A percentile compares a stretch with the other conserved stretches of the same genome.
These are phyloP conservation scores for Hypena proboscidalis DNA, from an alignment of 2,888 invertebrate genomes.

Conservation along the genomic window DNA sequence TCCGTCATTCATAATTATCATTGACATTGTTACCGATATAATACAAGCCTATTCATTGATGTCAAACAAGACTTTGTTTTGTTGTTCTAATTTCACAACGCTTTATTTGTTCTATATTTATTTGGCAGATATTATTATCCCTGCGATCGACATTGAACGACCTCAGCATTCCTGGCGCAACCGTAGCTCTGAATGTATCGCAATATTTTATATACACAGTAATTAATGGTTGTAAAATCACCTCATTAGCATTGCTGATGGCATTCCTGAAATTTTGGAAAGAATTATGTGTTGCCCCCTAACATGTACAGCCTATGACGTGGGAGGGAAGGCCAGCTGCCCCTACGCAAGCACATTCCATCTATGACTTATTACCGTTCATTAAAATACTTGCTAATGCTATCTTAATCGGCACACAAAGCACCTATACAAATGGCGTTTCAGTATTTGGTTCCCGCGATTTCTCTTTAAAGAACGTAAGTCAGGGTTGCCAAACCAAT, in stretches of 20 bases:
- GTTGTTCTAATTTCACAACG: slow-evolving; percentile 1
- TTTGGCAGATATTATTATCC: background rate
- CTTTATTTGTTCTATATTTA: background rate
- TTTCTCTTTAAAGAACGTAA: slow-evolving; percentile 8
- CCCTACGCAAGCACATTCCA: slow-evolving; percentile 31
- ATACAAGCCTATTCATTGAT: no score
- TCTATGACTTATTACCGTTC: slow-evolving; percentile 49
- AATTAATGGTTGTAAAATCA: slow-evolving; percentile 31
- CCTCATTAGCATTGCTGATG: slow-evolving; percentile 43
- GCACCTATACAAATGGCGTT: slow-evolving; percentile 8
- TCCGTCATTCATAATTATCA: no score
- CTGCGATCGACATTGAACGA: slow-evolving; percentile 6
- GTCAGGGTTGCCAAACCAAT: no score
- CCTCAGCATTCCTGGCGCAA: slow-evolving; percentile 22
- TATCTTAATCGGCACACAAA: slow-evolving; percentile 42
- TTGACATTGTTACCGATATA: no score
- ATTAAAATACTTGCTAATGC: slow-evolving; percentile 54
- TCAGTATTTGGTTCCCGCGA: slow-evolving; percentile 27
- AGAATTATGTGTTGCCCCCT: slow-evolving; percentile 28
- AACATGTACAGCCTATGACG: background rate
- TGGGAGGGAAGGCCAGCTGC: slow-evolving; percentile 11
- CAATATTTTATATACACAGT: slow-evolving; percentile 32
- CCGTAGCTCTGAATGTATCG: slow-evolving; percentile 21
- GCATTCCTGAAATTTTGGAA: slow-evolving; percentile 27
- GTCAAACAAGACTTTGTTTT: no score